Conservation (phyloP, 2,888 invertebrate genomes). For the Opisthograptis luteolata region DNA sequence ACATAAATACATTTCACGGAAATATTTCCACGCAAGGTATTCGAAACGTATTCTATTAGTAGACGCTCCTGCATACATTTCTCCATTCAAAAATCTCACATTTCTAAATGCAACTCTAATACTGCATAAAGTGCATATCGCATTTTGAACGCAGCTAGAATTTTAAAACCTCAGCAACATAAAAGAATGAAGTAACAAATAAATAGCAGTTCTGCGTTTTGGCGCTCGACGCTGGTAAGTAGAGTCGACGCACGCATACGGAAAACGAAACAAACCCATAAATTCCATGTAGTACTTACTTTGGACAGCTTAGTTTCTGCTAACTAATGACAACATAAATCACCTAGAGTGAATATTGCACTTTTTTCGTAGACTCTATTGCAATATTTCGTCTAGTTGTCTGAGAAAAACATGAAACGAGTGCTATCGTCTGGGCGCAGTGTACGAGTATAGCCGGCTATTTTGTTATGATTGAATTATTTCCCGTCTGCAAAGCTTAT, state of each 20-base stretch:
- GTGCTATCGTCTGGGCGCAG: conserved; percentile 5
- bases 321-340: conserved; percentile 29
- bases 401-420: conserved; percentile 16
- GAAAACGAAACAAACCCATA: conserved; percentile 60
- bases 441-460: conserved; percentile 5
- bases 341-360: conserved; percentile 17
- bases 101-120: conserved; percentile 49
- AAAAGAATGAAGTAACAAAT: conserved; percentile 53
- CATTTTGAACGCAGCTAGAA: conserved; percentile 52
- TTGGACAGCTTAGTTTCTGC: conserved; percentile 36
- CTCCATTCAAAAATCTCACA: conserved; percentile 40
- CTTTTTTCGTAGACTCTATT: conserved; percentile 19
- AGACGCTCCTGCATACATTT: conserved; percentile 30
- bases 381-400: conserved; percentile 16
- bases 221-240: no score
- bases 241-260: conserved; percentile 58
- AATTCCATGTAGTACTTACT: conserved; percentile 47
- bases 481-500: conserved; percentile 31
- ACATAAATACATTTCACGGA: conserved; percentile 77
- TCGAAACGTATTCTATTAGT: conserved; percentile 36
- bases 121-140: conserved; percentile 49
- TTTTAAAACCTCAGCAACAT: conserved; percentile 51
- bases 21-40: conserved; percentile 69
- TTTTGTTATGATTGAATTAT: conserved; percentile 36
- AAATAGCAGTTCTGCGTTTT: conserved; percentile 64